Evolutionary conservation across 2,888 invertebrate species (phyloP).

Genomic region (Napeogenes inachia): DNA sequence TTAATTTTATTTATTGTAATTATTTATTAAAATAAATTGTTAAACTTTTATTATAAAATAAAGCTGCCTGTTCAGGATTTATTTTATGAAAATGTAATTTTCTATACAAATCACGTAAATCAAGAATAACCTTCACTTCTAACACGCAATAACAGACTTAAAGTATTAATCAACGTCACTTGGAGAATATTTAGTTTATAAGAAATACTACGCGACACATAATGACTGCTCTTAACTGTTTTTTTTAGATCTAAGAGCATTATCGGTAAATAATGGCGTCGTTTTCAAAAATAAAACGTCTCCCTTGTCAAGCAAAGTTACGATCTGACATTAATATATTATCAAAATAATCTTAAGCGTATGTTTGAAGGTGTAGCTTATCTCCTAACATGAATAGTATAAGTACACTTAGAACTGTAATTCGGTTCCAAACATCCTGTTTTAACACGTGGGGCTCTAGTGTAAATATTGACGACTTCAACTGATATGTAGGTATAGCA

Average conservation of each 20-base stretch:
- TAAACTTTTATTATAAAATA: too few relatives aligned
- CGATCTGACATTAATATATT: slow-evolving; percentile 68
- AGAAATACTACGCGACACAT: slow-evolving; percentile 57
- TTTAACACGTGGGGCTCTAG: slow-evolving; percentile 61
- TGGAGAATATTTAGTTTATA: slow-evolving; percentile 63
- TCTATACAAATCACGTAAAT: slow-evolving; percentile 32
- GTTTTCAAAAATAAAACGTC: slow-evolving; percentile 74
- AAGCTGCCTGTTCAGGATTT: background rate
- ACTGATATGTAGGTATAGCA: too few relatives aligned
- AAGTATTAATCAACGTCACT: slow-evolving; percentile 46
- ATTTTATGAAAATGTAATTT: background rate
- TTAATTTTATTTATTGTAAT: too few relatives aligned
- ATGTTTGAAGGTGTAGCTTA: slow-evolving; percentile 48
- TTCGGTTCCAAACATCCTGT: slow-evolving; percentile 72
- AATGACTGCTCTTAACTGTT: slow-evolving; percentile 54
- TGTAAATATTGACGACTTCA: slow-evolving; percentile 58
- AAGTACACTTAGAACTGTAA: slow-evolving; percentile 59
- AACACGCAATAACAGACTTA: slow-evolving; percentile 50
- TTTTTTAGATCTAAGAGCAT: slow-evolving; percentile 59
- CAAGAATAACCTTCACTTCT: slow-evolving; percentile 34
- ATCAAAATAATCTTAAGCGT: slow-evolving; percentile 60
- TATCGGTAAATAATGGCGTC: slow-evolving; percentile 72
- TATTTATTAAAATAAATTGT: too few relatives aligned
- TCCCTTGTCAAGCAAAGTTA: slow-evolving; percentile 58
- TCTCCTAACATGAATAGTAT: slow-evolving; percentile 58